A percentile compares a stretch with the other conserved stretches of the same genome.
Evolutionary conservation across 2,797 vertebrate genomes (phyloP).

Genomic region (Oceanodroma leucorhoa): DNA sequence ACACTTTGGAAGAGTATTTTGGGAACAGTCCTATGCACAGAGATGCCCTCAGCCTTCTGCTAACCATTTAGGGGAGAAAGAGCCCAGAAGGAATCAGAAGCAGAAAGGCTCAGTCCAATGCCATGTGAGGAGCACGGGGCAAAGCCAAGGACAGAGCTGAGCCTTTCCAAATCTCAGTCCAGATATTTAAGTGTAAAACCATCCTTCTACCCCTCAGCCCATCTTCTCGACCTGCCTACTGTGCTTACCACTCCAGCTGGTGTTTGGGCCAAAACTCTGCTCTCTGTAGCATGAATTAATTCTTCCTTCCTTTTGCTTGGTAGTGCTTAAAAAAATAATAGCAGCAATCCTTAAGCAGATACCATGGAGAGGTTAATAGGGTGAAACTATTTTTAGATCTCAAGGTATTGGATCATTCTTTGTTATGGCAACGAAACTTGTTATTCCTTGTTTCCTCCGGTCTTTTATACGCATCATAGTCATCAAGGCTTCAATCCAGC

Average conservation of each 20-base stretch:
- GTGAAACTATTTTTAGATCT: not conserved
- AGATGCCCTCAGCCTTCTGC: not conserved
- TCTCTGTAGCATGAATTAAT: not conserved
- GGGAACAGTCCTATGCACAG: not conserved
- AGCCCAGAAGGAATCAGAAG: not conserved
- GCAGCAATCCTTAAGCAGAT: not conserved
- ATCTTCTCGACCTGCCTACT: not conserved
- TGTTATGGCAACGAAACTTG: slow-evolving; percentile 4
- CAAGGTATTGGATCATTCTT: not conserved
- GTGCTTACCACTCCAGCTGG: not conserved
- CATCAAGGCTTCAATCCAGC: not conserved
- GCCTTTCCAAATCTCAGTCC: not conserved
- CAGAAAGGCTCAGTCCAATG: not conserved
- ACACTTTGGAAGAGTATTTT: not conserved
- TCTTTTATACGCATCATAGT: not conserved
- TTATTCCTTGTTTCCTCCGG: not conserved
- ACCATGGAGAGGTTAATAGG: not conserved
- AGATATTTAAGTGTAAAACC: not conserved
- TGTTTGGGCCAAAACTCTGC: not conserved
- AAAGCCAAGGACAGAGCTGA: not conserved
- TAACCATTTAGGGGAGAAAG: not conserved
- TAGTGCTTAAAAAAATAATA: not conserved
- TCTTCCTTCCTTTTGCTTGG: not conserved
- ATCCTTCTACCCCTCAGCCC: not conserved
- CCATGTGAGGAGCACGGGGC: not conserved